Base-by-base conservation (phyloP, 2,113 vertebrate species). In the Cephalopholis sonnerati region DNA sequence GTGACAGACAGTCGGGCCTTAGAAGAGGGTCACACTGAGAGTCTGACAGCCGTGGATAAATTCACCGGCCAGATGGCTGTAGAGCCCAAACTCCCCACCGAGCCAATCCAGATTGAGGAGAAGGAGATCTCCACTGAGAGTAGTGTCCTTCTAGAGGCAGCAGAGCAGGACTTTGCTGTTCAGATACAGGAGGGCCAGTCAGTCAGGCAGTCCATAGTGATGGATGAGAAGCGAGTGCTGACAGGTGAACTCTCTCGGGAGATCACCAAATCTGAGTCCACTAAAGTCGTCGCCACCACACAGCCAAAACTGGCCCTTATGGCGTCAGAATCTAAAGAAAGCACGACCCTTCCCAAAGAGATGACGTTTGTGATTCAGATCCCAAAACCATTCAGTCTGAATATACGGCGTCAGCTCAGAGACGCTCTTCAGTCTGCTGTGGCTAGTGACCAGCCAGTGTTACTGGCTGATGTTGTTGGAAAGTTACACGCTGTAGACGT, bases 361-460 rank as follows among this genome's bases (percentile, higher is more conserved):
- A 91, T 92, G 58, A 93, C 93, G 0, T 93, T 96, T 89, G 87
- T 94, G 71, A 75, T 95, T 84, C 90, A 93, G 50, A 73, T 90
- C 66, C 95, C 95, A 1, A 93, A 96, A 86, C 85, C 93, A 18
- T 96, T 92, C 58, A 93, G 61, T 72, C 76, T 96, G 80, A 95
- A 95, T 57, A 91, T 96, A 36, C 96, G 94, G 41, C 86, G 59
- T 63, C 97, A 98, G 88, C 89, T 98, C 57, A 96, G 89, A 91
- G 95, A 90, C n/a, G 94, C 94, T 55, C 91, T 99, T 63, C 95
- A 96, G 92, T 92, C 94, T 72, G 96, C 97, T 24, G 91, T 97
- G 18, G 92, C 96, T 81, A 96, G 63, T 20, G 95, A 97, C 66
- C 96, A 96, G 44, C 94, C 88, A 0, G 69, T 96, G 53, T 91